Percentiles rank a stretch among this genome's conserved stretches.
These are phyloP conservation scores for Hirudinaria manillensis DNA, from an alignment of 2,888 invertebrate species.

Conservation along the genomic window DNA sequence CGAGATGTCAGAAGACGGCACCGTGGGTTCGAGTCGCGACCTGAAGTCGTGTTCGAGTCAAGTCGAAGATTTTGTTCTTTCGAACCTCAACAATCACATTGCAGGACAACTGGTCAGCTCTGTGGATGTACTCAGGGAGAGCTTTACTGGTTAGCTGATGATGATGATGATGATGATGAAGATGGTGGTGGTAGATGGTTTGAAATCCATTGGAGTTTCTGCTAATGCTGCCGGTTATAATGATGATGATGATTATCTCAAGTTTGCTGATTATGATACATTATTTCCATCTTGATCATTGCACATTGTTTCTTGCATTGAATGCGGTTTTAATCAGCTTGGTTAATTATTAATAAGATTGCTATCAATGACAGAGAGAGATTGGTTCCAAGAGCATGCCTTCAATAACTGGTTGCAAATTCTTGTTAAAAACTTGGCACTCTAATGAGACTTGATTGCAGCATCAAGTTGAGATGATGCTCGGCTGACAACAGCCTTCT, in stretches of 20 bases:
- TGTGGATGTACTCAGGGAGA: constrained; percentile 73
- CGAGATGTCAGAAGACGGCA: constrained; percentile 47
- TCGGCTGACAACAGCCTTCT: too few species aligned
- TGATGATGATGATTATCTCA: background rate
- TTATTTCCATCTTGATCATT: too few species aligned
- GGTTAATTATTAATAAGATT: too few species aligned
- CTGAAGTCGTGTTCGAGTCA: constrained; percentile 60
- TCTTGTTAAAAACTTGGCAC: too few species aligned
- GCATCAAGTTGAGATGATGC: too few species aligned
- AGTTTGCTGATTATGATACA: background rate
- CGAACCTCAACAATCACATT: constrained; percentile 69
- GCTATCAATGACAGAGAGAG: too few species aligned
- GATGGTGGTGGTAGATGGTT: background rate
- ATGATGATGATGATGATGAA: constrained; percentile 13
- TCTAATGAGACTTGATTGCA: too few species aligned
- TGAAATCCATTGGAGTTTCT: background rate
- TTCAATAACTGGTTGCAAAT: too few species aligned
- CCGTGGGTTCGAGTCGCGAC: constrained; percentile 50
- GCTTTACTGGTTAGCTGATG: constrained; percentile 61
- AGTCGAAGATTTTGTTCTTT: constrained; percentile 68
- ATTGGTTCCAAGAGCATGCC: too few species aligned
- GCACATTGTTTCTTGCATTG: too few species aligned
- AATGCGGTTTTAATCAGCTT: too few species aligned
- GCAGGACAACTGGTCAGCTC: constrained; percentile 72
- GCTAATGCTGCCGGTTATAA: background rate